Percentiles rank a stretch among this genome's conserved stretches.
Conservation (phyloP, 1,140 invertebrate genomes). For the Tyrophagus putrescentiae region DNA sequence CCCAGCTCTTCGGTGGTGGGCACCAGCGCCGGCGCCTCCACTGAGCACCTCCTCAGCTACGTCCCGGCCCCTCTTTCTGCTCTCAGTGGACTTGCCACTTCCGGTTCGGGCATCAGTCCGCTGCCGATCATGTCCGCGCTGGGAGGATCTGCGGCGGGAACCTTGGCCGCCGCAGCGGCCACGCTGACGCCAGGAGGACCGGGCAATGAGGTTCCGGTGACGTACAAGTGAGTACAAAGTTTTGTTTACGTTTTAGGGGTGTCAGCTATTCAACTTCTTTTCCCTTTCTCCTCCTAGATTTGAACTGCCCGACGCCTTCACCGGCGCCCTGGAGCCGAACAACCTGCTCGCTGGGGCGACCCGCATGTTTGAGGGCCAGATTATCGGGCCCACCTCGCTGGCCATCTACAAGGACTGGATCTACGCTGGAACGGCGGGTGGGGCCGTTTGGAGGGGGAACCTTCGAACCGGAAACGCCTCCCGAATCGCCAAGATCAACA, state of each 20-base stretch:
- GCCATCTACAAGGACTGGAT: constrained; percentile 40
- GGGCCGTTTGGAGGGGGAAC: constrained; percentile 14
- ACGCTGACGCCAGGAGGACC: not conserved
- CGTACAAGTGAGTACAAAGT: constrained; percentile 11
- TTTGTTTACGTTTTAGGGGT: not conserved
- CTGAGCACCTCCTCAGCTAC: constrained; percentile 7
- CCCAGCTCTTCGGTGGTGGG: constrained; percentile 7
- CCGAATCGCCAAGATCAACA: constrained; percentile 21
- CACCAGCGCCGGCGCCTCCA: not conserved
- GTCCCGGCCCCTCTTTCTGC: not conserved
- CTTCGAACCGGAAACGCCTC: constrained; percentile 20
- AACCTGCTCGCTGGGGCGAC: constrained; percentile 44
- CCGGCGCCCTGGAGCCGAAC: constrained; percentile 45
- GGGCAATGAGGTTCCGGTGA: not conserved
- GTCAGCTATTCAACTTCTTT: not conserved
- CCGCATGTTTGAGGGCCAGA: constrained; percentile 44
- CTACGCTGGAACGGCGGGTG: constrained; percentile 20
- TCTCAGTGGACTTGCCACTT: not conserved
- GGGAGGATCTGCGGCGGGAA: not conserved
- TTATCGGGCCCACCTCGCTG: constrained; percentile 54
- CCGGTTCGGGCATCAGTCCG: not conserved
- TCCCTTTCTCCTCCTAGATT: constrained; percentile 3
- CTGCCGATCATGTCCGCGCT: constrained; percentile 1
- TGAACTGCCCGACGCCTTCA: constrained; percentile 29
- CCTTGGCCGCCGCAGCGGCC: not conserved